phyloP scores from a whole-genome alignment of 2,888 invertebrate genomes.

The Tuta absoluta region DNA sequence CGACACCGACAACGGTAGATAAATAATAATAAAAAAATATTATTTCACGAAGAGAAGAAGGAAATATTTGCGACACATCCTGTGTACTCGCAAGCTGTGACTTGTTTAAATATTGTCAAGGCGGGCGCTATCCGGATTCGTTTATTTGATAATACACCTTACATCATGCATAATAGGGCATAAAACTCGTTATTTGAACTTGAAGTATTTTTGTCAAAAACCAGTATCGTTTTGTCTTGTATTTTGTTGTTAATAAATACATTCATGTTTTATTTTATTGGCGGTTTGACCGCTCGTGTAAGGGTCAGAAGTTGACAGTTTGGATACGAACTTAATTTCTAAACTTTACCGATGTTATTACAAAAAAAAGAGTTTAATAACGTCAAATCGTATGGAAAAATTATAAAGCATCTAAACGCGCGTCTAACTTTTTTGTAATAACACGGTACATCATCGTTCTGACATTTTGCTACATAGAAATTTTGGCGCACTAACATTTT shows the following conservation, averaged over 20 bases:
- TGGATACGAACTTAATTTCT: no score
- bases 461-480: no score
- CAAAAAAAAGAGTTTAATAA: no score
- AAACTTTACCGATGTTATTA: no score
- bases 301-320: conserved; percentile 14
- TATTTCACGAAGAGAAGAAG: neutral
- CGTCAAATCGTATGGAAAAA: no score
- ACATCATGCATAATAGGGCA: conserved; percentile 57
- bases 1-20: no score
- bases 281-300: conserved; percentile 2
- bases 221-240: conserved; percentile 23
- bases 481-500: no score
- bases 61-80: neutral
- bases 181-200: conserved; percentile 34
- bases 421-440: no score
- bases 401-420: no score
- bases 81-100: conserved; percentile 29
- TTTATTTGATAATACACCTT: conserved; percentile 50
- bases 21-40: no score
- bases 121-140: conserved; percentile 61
- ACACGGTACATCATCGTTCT: no score
- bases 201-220: conserved; percentile 16
- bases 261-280: conserved; percentile 20
- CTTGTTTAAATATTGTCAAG: conserved; percentile 57
- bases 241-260: conserved; percentile 34